Percentiles rank a stretch among this genome's conserved stretches.
Evolutionary conservation across 1,140 invertebrate species (phyloP).

Genomic region (Trinorchestia longiramus): DNA sequence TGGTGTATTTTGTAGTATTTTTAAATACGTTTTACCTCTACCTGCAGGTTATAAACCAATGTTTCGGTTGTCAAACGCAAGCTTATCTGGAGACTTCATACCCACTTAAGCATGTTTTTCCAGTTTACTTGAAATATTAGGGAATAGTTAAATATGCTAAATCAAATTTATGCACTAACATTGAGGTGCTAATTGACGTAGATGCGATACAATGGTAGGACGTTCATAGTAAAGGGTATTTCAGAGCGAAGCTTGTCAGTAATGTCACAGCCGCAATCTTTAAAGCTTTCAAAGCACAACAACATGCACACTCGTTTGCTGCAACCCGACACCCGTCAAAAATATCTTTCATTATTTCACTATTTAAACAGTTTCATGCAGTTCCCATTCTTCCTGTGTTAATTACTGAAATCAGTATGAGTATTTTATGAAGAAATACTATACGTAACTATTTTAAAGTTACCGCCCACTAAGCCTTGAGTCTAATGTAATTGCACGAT

Average conservation of each 20-base stretch:
- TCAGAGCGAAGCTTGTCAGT: background rate
- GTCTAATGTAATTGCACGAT: background rate
- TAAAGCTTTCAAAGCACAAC: background rate
- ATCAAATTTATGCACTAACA: background rate
- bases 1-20: no score
- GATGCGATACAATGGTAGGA: background rate
- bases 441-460: no score
- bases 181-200: background rate
- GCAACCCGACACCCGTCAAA: no score
- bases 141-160: background rate
- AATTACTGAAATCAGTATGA: no score
- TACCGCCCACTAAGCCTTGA: background rate
- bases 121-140: background rate
- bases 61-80: background rate
- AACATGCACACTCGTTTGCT: no score
- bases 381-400: no score
- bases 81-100: background rate
- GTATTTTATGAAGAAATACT: no score
- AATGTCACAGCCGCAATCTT: background rate
- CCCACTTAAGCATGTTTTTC: background rate
- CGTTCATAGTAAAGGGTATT: background rate
- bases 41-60: no score
- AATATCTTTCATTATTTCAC: no score
- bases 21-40: no score
- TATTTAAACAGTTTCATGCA: no score